These are phyloP conservation scores for Symphodus melops DNA, from an alignment of 2,113 vertebrate genomes.

Conservation along the genomic window DNA sequence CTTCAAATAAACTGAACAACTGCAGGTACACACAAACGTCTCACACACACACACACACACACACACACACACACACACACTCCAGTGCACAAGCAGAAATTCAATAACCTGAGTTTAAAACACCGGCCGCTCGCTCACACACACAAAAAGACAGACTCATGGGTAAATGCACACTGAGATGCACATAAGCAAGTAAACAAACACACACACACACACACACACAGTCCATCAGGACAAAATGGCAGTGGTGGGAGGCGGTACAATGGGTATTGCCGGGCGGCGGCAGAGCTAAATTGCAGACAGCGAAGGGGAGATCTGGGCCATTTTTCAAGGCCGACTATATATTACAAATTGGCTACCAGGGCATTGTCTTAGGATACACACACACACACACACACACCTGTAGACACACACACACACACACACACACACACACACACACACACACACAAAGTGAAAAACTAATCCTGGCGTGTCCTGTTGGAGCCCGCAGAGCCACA, in stretches of 20 bases:
- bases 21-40: constrained; percentile 6
- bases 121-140: constrained; percentile 28
- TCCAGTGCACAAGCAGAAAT: constrained; percentile 39
- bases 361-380: constrained; percentile 66
- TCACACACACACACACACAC: constrained; percentile 22
- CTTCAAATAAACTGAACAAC: constrained; percentile 22
- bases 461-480: constrained; percentile 69
- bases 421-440: constrained; percentile 17
- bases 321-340: constrained; percentile 77
- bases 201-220: constrained; percentile 34
- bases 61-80: constrained; percentile 3
- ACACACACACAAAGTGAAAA: constrained; percentile 43
- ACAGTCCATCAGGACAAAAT: constrained; percentile 65
- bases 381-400: constrained; percentile 51
- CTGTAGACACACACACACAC: constrained; percentile 20
- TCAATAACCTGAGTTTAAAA: constrained; percentile 67
- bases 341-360: constrained; percentile 78
- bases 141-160: constrained; percentile 41
- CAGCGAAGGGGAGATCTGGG: constrained; percentile 71
- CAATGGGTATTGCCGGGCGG: constrained; percentile 61
- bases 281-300: constrained; percentile 73
- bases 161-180: constrained; percentile 63
- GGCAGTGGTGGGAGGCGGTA: constrained; percentile 62
- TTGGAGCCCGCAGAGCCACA: constrained; percentile 53
- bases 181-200: constrained; percentile 62